A percentile compares a stretch with the other conserved stretches of the same genome.
Conservation (phyloP, 2,888 invertebrate genomes). For the Netelia inedita region DNA sequence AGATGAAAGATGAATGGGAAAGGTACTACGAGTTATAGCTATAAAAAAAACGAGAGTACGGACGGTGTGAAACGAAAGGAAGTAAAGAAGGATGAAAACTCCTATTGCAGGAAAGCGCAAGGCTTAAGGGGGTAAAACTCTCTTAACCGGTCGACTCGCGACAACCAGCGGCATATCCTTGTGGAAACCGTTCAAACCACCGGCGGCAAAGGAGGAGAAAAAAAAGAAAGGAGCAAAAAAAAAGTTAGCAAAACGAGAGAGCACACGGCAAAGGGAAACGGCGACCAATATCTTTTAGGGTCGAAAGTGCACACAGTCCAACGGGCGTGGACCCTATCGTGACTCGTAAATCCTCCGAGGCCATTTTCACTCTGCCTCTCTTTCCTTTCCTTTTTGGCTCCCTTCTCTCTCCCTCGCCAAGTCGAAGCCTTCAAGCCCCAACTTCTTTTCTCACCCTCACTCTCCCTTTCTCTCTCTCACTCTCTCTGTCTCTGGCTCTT, state of each 20-base stretch:
- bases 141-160: slow-evolving; percentile 27
- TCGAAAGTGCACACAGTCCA: slow-evolving; percentile 78
- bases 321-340: slow-evolving; percentile 70
- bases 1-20: not conserved
- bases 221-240: slow-evolving; percentile 29
- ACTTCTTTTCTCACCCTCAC: slow-evolving; percentile 43
- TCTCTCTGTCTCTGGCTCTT: slow-evolving; percentile 35
- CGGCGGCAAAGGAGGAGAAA: slow-evolving; percentile 2
- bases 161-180: slow-evolving; percentile 28
- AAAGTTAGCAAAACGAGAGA: slow-evolving; percentile 44
- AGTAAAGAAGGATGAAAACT: slow-evolving; percentile 31
- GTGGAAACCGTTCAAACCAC: slow-evolving; percentile 21
- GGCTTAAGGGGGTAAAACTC: slow-evolving; percentile 48
- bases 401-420: slow-evolving; percentile 39
- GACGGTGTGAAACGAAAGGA: not conserved
- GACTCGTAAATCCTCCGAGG: slow-evolving; percentile 71
- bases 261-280: slow-evolving; percentile 75
- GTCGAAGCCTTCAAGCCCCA: slow-evolving; percentile 41
- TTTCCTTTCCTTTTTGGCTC: slow-evolving; percentile 40
- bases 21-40: not conserved
- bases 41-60: not conserved
- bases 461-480: slow-evolving; percentile 35
- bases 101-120: slow-evolving; percentile 54
- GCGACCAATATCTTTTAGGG: slow-evolving; percentile 80
- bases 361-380: slow-evolving; percentile 68